Percentiles rank a stretch among this genome's conserved stretches.
Conservation (phyloP, 2,888 invertebrate genomes). For the Adineta ricciae region DNA sequence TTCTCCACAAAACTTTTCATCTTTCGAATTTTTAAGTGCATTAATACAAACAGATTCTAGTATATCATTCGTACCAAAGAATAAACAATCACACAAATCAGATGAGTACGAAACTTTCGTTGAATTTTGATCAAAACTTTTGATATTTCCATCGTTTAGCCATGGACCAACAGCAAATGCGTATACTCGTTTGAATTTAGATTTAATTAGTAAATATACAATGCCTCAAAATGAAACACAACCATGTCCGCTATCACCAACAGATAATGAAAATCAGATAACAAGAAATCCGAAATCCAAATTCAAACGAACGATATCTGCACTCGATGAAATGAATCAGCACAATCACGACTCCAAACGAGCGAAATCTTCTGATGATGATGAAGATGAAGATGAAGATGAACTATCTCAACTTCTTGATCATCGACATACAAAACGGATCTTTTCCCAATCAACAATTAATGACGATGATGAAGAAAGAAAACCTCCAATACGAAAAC, state of each 20-base stretch:
- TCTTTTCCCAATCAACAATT: background rate
- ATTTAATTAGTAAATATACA: background rate
- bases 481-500: background rate
- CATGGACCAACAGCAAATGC: background rate
- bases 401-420: background rate
- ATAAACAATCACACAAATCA: background rate
- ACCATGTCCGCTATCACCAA: background rate
- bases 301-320: background rate
- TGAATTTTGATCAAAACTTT: too few relatives aligned
- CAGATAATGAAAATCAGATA: background rate
- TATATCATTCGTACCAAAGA: background rate
- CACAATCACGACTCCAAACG: background rate
- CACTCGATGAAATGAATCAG: background rate
- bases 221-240: background rate
- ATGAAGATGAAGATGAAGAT: background rate
- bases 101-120: background rate
- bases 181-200: background rate
- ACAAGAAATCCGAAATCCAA: background rate
- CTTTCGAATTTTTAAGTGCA: background rate
- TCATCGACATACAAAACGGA: background rate
- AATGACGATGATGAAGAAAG: background rate
- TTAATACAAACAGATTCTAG: background rate
- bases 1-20: background rate
- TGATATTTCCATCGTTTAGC: background rate
- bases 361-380: background rate